phyloP scores from a whole-genome alignment of 1,140 invertebrate species.

The Sycobia sp. region DNA sequence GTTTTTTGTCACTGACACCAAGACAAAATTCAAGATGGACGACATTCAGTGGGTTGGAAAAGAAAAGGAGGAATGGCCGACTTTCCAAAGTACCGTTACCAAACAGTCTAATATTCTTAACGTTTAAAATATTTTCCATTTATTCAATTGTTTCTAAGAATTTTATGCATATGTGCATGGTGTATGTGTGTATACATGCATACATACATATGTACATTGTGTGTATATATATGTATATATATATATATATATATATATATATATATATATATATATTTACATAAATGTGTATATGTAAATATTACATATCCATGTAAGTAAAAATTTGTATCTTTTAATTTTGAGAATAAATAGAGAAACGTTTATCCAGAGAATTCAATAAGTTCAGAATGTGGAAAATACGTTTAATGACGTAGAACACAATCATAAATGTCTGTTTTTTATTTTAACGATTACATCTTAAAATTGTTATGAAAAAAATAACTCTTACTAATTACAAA shows the following conservation, averaged over 20 bases:
- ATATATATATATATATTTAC: too few relatives aligned
- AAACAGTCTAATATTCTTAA: too few relatives aligned
- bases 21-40: conserved; percentile 9
- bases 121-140: not conserved
- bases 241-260: not conserved
- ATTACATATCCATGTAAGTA: too few relatives aligned
- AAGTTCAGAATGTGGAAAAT: not conserved
- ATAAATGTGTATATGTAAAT: too few relatives aligned
- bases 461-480: not conserved
- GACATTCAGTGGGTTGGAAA: not conserved
- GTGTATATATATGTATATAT: not conserved
- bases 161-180: not conserved
- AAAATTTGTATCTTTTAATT: too few relatives aligned
- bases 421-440: not conserved
- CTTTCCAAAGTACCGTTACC: not conserved
- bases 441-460: not conserved
- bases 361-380: not conserved
- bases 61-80: conserved; percentile 3
- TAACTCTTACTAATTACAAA: not conserved
- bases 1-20: conserved; percentile 8
- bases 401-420: not conserved
- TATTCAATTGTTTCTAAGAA: not conserved
- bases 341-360: too few relatives aligned
- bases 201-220: too few relatives aligned
- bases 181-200: not conserved